Evolutionary conservation across 1,140 invertebrate species (phyloP), one percentile per base, ranked within the genome.

Genomic region (Brachionus plicatilis): DNA sequence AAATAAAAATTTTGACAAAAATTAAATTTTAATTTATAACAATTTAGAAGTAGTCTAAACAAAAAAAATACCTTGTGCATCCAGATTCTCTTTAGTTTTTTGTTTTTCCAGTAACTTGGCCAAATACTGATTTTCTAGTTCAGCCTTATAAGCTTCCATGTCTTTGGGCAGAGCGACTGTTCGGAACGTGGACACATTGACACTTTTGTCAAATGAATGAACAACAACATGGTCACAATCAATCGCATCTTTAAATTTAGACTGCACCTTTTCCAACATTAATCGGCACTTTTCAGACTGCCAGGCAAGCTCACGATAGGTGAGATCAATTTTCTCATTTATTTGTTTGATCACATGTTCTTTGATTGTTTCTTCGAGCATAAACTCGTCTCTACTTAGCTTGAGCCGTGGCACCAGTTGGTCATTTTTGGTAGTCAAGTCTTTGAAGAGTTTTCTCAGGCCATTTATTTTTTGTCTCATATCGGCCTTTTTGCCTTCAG

Each of bases 211-310:
- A 84, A 90, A 90, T 0, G 87, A 85, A 75, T 88, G 88, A 17
- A 90, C 86, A 11, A 88, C 87, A 66, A 90, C 88, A 24, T 87
- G 78, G 41, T 90, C 89, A 87, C 88, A 90, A 79, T 89, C 89
- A 12, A 90, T 87, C 2, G 87, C 86, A 85, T 88, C 88, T 82
- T 89, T 89, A 85, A 88, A 90, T 85, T 87, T 88, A 82, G 88
- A 88, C 85, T 92, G 90, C 53, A 96, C 89, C 88, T 96, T 95
- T 27, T 92, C 88, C 20, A 94, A 89, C 11, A 90, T 91, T 7
- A 95, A 87, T 85, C 92, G 90, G 24, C 93, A 93, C 86, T 93
- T 93, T 86, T 93, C 93, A 3, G 92, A 87, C 84, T 93, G 91
- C 88, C 92, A 94, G 1, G 92, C 92, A 47, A 91, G 83, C 83